Base-by-base conservation (phyloP, 2,888 invertebrate genomes). In the Esperia sulphurella region DNA sequence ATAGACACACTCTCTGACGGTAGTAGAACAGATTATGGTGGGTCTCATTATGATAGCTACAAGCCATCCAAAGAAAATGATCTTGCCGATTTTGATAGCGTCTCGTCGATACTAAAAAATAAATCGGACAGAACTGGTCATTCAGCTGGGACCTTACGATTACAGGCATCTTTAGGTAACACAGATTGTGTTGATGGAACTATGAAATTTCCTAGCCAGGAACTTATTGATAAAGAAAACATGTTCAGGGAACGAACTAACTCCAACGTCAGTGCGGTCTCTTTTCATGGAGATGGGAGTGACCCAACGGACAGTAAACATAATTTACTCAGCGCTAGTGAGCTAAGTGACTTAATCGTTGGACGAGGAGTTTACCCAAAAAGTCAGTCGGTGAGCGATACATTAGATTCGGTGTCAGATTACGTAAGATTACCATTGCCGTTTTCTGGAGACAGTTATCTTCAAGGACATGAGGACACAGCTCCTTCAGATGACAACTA, bases 251-350 rank as follows among this genome's bases (percentile, higher is more conserved):
- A 93, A 68, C 85, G 94, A 48, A 94, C 95, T 38, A 95, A 95
- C 68, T 96, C 96, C 1, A 94, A 94, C 61, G 92, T 95, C 0
- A 96, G 96, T 74, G 93, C 93, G n/a, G 90, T 92, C 30, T 96
- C 96, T 44, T 96, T 96, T 74, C 93, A 95, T 43, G 96, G 96
- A 3, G 96, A 96, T 67, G 96, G 96, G n/a, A 96, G 96, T 69
- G 96, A 96, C 78, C 96, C 96, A 3, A 94, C 96, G 0, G 95
- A 95, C 69, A 93, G 92, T 55, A 93, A 93, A 61, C 95, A 94
- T 55, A 93, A 94, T 14, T 83, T 95, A 49, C 88, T 96, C 8
- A 95, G 95, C 31, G 96, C 96, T 6, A 95, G 95, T 70, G 96
- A 96, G 75, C 83, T 96, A 29, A 95, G 95, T 14, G 95, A 96